Evolutionary conservation across 1,140 invertebrate genomes (phyloP).

Genomic region (Pararge aegeria): DNA sequence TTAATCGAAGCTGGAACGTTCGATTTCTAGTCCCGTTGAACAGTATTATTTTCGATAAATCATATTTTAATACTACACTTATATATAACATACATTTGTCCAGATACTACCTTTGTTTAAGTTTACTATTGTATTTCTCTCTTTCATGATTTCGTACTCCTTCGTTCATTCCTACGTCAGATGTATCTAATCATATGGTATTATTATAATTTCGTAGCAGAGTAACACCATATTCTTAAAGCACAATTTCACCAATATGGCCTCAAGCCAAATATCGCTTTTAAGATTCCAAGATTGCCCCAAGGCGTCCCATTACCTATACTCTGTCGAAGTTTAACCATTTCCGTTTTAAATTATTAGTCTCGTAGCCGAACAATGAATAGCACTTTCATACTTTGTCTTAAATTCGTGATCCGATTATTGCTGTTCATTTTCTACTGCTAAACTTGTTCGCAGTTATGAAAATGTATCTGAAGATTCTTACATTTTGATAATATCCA

Average conservation of each 20-base stretch:
- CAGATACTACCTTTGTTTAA: too few species aligned
- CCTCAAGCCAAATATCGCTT: slow-evolving; percentile 4
- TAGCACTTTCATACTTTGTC: not conserved
- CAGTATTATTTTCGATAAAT: too few species aligned
- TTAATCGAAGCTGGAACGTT: too few species aligned
- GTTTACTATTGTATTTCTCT: too few species aligned
- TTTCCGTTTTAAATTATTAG: slow-evolving; percentile 6
- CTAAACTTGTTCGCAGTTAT: not conserved
- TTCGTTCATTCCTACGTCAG: too few species aligned
- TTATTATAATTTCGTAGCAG: not conserved
- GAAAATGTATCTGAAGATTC: not conserved
- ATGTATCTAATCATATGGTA: too few species aligned
- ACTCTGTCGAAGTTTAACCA: slow-evolving; percentile 5
- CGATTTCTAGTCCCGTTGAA: too few species aligned
- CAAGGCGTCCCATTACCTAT: slow-evolving; percentile 11
- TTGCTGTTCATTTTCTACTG: not conserved
- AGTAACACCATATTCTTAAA: not conserved
- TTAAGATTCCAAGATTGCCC: slow-evolving; percentile 7
- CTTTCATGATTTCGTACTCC: too few species aligned
- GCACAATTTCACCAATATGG: slow-evolving; percentile 1
- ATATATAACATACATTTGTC: too few species aligned
- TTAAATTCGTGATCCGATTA: not conserved
- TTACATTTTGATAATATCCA: too few species aligned
- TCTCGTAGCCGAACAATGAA: not conserved
- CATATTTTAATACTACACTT: too few species aligned